Conservation (phyloP, 1,140 invertebrate genomes). For the Helicorthomorpha holstii region DNA sequence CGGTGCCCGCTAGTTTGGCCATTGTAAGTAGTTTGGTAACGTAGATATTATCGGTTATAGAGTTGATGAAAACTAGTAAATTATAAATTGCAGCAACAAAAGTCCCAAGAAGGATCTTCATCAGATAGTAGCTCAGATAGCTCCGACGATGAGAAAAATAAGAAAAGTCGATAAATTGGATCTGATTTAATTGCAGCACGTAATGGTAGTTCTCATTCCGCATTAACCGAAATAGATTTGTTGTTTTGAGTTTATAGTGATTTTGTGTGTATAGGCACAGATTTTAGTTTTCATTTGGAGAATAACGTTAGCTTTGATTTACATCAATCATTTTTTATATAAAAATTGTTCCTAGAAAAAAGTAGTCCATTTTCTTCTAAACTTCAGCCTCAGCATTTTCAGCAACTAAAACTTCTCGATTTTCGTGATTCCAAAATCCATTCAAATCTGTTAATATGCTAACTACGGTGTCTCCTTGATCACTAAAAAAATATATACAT, state of each 20-base stretch:
- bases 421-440: conserved; percentile 92
- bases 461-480: conserved; percentile 81
- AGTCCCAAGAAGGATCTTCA: background rate
- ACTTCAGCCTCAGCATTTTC: conserved; percentile 15
- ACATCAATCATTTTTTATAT: too few relatives aligned
- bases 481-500: conserved; percentile 34
- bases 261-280: too few relatives aligned
- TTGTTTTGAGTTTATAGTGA: background rate
- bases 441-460: conserved; percentile 90
- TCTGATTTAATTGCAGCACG: background rate
- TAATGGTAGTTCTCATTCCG: background rate
- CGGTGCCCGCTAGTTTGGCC: background rate
- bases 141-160: background rate
- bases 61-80: too few relatives aligned
- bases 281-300: too few relatives aligned
- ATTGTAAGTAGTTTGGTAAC: background rate
- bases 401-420: conserved; percentile 48
- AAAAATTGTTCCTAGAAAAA: too few relatives aligned
- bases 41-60: background rate
- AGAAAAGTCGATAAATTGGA: background rate
- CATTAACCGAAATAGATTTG: background rate
- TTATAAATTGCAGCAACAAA: background rate
- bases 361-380: background rate
- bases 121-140: background rate
- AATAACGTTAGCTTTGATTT: too few relatives aligned